Base-by-base conservation (phyloP, 1,140 invertebrate genomes). In the Drosophila biarmipes region DNA sequence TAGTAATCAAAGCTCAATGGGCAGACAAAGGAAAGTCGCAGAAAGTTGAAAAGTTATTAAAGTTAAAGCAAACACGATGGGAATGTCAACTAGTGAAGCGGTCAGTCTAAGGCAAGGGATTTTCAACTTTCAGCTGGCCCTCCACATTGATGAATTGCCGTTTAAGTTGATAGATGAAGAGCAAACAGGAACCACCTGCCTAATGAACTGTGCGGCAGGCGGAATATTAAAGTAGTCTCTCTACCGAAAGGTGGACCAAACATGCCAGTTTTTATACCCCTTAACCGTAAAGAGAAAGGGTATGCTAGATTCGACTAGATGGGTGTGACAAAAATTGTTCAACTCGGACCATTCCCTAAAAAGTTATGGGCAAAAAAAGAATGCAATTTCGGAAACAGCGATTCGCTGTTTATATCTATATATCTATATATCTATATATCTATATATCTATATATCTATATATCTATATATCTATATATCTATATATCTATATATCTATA, bases 21-120 rank as follows among this genome's bases (percentile, higher is more conserved):
- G 11, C 48, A 62, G 79, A 81, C 78, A 81, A 82, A 73, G 77
- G 53, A 61, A 78, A 81, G 63, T 71, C 73, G 34, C 42, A 48
- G 61, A 86, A 86, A 87, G 82, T 86, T 86, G 57, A 87, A 86
- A 86, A 86, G 81, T 86, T 86, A 86, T 86, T 86, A 86, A 86
- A 86, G 81, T 86, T 87, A 87, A 87, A 72, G 57, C 78, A 87
- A 87, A 78, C 81, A 75, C 82, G 74, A 61, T 64, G 64, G 78
- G 81, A 86, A 86, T 86, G 87, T 64, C 78, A 86, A 86, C 74
- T 78, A 87, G 68, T 21, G 10, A 17, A 21, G 2, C 15, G 12
- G 12, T 6, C 14, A 42, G 0, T 5, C 4, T 19, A 24, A 19
- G 2, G 4, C 62, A 62, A 62, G 37, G 53, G 46, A 75, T 62